phyloP scores from a whole-genome alignment of 2,888 invertebrate species.

The Mechanitis messenoides region DNA sequence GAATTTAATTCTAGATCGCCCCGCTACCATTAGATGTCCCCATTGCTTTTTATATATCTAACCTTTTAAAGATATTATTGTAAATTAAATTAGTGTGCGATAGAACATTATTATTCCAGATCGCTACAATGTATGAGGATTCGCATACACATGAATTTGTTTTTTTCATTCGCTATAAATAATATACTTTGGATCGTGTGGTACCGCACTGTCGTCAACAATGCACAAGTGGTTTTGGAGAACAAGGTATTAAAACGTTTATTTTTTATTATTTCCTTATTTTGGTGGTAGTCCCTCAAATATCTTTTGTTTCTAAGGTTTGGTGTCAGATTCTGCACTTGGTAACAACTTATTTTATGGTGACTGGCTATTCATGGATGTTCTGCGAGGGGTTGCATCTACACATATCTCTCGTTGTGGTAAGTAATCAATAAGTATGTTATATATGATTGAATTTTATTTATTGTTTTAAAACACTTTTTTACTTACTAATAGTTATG shows the following conservation, averaged over 20 bases:
- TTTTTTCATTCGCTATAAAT: conserved; percentile 83
- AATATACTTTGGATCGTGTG: conserved; percentile 86
- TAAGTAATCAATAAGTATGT: conserved; percentile 41
- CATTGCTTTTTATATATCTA: conserved; percentile 13
- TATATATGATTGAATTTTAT: too few species aligned
- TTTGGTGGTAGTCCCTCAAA: neutral
- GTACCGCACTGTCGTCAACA: conserved; percentile 80
- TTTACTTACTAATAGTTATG: too few species aligned
- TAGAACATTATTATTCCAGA: conserved; percentile 45
- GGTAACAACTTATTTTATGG: conserved; percentile 82
- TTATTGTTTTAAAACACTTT: too few species aligned
- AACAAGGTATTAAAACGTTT: conserved; percentile 70
- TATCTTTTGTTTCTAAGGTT: conserved; percentile 54
- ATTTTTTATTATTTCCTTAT: neutral
- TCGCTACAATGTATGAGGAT: conserved; percentile 84
- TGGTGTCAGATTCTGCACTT: conserved; percentile 85
- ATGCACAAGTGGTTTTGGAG: conserved; percentile 71
- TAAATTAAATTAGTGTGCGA: conserved; percentile 2
- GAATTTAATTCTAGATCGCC: too few species aligned
- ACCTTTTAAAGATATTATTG: neutral
- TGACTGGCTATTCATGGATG: conserved; percentile 90
- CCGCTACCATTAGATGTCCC: too few species aligned
- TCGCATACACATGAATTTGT: conserved; percentile 85
- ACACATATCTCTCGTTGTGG: conserved; percentile 84
- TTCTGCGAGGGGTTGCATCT: conserved; percentile 87